Percentiles rank a stretch among this genome's conserved stretches.
phyloP scores from a whole-genome alignment of 64 coral and sea anemone species.

The Cladopsammia gracilis region DNA sequence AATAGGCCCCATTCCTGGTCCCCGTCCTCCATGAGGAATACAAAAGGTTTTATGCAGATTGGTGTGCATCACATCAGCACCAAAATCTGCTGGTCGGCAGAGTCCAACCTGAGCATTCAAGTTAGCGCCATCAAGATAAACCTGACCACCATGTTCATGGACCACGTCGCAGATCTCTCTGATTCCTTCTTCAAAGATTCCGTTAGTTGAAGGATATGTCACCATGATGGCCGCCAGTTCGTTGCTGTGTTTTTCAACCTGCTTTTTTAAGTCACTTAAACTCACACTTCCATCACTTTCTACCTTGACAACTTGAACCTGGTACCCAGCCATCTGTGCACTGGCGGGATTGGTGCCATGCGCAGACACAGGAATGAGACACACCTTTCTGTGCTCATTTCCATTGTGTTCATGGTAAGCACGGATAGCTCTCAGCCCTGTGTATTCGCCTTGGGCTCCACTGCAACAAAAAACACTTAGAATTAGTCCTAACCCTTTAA shows the following conservation, averaged over 20 bases:
- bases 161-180: slow-evolving; percentile 94
- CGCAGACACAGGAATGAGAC: slow-evolving; percentile 91
- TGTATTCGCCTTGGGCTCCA: slow-evolving; percentile 96
- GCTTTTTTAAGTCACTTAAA: slow-evolving; percentile 76
- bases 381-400: slow-evolving; percentile 89
- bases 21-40: slow-evolving; percentile 97
- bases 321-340: slow-evolving; percentile 98
- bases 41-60: slow-evolving; percentile 99
- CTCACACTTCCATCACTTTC: slow-evolving; percentile 85
- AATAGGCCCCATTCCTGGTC: slow-evolving; percentile 99
- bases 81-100: slow-evolving; percentile 97
- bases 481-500: too few species aligned
- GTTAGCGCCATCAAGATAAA: slow-evolving; percentile 97
- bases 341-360: slow-evolving; percentile 99
- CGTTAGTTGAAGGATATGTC: slow-evolving; percentile 97
- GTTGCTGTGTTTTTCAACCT: slow-evolving; percentile 89
- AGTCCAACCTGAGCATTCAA: slow-evolving; percentile 98
- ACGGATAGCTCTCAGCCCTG: slow-evolving; percentile 87
- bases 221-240: slow-evolving; percentile 94
- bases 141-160: slow-evolving; percentile 97
- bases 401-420: slow-evolving; percentile 95
- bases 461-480: slow-evolving; percentile 35
- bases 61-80: slow-evolving; percentile 94
- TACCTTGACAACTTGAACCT: slow-evolving; percentile 89
- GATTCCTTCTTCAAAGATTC: slow-evolving; percentile 92